phyloP scores from a whole-genome alignment of 2,797 vertebrate species.

The Mus minutoides region DNA sequence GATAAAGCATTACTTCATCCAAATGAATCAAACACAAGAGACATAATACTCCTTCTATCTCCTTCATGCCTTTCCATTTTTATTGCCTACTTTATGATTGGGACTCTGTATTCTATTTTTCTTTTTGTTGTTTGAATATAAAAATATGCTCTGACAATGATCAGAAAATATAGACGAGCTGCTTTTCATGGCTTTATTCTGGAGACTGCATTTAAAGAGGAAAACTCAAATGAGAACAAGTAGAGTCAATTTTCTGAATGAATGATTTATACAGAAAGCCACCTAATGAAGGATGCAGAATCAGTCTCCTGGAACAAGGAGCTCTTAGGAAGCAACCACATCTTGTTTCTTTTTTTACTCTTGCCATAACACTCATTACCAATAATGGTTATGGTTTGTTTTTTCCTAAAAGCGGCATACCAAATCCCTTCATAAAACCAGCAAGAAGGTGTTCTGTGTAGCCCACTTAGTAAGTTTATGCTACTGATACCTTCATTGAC shows the following conservation, averaged over 20 bases:
- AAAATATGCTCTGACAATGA: constrained; percentile 58
- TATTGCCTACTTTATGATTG: constrained; percentile 62
- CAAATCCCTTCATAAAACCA: background rate
- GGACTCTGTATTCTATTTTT: constrained; percentile 41
- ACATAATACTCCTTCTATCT: constrained; percentile 59
- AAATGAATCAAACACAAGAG: constrained; percentile 82
- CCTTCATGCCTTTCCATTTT: constrained; percentile 59
- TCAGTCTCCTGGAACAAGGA: background rate
- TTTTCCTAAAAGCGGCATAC: background rate
- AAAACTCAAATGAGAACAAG: constrained; percentile 42
- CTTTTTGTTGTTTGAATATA: constrained; percentile 62
- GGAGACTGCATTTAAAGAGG: constrained; percentile 13
- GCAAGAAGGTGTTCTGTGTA: background rate
- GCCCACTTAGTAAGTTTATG: background rate
- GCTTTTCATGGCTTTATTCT: background rate
- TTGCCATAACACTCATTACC: background rate
- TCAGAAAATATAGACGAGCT: constrained; percentile 41
- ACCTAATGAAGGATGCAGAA: background rate
- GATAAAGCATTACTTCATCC: constrained; percentile 77
- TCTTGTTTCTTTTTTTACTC: background rate
- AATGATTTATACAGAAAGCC: background rate
- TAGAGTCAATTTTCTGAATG: constrained; percentile 1
- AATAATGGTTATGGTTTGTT: background rate
- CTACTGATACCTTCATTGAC: background rate
- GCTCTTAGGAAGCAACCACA: background rate